Conservation (phyloP, 2,888 invertebrate species). For the Pterostichus niger region DNA sequence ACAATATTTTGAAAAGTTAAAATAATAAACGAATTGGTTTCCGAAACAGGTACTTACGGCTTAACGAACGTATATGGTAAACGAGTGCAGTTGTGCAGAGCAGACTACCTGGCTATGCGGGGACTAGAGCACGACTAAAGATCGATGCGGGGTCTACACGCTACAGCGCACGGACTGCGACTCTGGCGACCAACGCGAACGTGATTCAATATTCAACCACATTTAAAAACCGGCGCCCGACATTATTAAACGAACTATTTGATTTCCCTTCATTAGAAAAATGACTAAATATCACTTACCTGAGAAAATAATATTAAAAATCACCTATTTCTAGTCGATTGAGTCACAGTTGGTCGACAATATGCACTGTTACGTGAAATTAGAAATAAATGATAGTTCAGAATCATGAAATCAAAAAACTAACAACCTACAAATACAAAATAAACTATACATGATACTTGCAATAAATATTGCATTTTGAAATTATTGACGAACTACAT, state of each 20-base stretch:
- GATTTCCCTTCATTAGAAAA: slow-evolving; percentile 17
- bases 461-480: not conserved
- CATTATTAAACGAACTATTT: not conserved
- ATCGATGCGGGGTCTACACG: slow-evolving; percentile 76
- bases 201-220: slow-evolving; percentile 55
- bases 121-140: slow-evolving; percentile 76
- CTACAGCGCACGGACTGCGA: slow-evolving; percentile 74
- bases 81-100: slow-evolving; percentile 66
- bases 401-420: slow-evolving; percentile 2
- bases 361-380: slow-evolving; percentile 49
- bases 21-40: slow-evolving; percentile 40
- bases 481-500: not conserved
- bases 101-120: slow-evolving; percentile 65
- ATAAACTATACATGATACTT: slow-evolving; percentile 32
- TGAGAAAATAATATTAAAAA: slow-evolving; percentile 47
- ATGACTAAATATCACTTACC: slow-evolving; percentile 64
- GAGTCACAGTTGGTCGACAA: slow-evolving; percentile 62
- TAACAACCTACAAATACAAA: slow-evolving; percentile 33
- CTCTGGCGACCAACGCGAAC: slow-evolving; percentile 60
- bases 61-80: slow-evolving; percentile 63
- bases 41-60: slow-evolving; percentile 64
- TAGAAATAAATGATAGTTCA: slow-evolving; percentile 47
- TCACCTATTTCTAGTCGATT: slow-evolving; percentile 39
- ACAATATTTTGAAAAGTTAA: slow-evolving; percentile 14
- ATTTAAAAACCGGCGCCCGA: slow-evolving; percentile 49